These are phyloP conservation scores for Oxyura jamaicensis DNA, from an alignment of 2,113 vertebrate genomes.

Conservation along the genomic window DNA sequence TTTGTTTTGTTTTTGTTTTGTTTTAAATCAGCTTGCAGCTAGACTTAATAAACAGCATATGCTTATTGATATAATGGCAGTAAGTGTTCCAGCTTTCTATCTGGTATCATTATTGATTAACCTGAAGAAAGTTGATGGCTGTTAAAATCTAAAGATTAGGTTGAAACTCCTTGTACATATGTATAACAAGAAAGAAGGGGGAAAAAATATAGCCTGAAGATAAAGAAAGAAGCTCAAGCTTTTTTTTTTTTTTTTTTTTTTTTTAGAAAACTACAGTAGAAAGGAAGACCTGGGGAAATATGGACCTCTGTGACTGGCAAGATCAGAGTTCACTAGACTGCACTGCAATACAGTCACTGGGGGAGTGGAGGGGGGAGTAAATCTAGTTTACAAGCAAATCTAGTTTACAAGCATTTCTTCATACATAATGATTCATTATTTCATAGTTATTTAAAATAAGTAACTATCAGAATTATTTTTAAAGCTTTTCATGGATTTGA, in stretches of 20 bases:
- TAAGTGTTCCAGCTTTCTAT: not conserved
- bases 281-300: no score
- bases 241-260: no score
- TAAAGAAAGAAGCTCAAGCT: no score
- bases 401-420: not conserved
- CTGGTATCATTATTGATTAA: not conserved
- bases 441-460: not conserved
- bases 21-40: not conserved
- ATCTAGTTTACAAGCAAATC: not conserved
- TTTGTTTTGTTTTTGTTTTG: not conserved
- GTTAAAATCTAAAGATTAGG: not conserved
- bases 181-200: not conserved
- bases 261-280: no score
- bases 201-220: not conserved
- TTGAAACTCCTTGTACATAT: not conserved
- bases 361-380: rapidly evolving
- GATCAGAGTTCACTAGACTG: not conserved
- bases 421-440: not conserved
- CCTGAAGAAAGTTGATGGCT: not conserved
- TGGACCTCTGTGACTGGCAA: no score
- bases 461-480: not conserved
- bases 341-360: not conserved
- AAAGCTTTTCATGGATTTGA: not conserved
- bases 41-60: not conserved
- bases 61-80: not conserved